Evolutionary conservation across 1,140 invertebrate genomes (phyloP), one percentile per base, ranked within the genome.

Genomic region (Ridgeia piscesae): DNA sequence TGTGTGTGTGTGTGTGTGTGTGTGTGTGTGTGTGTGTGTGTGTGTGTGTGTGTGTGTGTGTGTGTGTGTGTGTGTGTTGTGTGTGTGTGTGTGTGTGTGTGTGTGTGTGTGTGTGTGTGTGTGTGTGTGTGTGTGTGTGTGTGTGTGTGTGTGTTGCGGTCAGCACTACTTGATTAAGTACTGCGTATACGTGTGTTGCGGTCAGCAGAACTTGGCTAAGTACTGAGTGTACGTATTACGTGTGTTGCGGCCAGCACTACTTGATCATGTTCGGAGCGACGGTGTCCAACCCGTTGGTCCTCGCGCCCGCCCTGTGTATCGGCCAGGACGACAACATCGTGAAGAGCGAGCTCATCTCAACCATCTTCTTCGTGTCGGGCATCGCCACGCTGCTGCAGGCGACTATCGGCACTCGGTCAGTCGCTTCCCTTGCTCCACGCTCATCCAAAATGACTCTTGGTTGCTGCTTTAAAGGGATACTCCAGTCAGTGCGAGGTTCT

Each of bases 321-420:
- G 96, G 96, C 2, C 1, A 31, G 34, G 33, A 92, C 88, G 97
- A 98, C 92, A 97, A 97, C 88, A 97, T 98, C 95, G 97, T 97
- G n/a, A 96, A 97, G 89, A 97, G 97, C 93, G 97, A 98, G 94
- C 97, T 99, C 34, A 98, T 98, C 92, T 98, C 97, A 0, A 98
- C 98, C 0, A 98, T 98, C 97, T 98, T 98, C 92, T 98, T 99
- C 94, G 97, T 98, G 6, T 98, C 98, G 35, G 98, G 98, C 27
- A 95, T 99, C 0, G 97, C 98, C 1, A 98, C 98, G 0, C 97
- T 98, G 93, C 93, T 98, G 1, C 98, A 98, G 95, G 96, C 97
- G 8, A 98, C 97, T 0, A 97, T 98, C 95, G 98, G 98, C 14
- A 97, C 97, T 91, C 98, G 97, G 97, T 97, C 95, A 48, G 91